Evolutionary conservation across 2,888 invertebrate species (phyloP).

Genomic region (Conus canariensis): DNA sequence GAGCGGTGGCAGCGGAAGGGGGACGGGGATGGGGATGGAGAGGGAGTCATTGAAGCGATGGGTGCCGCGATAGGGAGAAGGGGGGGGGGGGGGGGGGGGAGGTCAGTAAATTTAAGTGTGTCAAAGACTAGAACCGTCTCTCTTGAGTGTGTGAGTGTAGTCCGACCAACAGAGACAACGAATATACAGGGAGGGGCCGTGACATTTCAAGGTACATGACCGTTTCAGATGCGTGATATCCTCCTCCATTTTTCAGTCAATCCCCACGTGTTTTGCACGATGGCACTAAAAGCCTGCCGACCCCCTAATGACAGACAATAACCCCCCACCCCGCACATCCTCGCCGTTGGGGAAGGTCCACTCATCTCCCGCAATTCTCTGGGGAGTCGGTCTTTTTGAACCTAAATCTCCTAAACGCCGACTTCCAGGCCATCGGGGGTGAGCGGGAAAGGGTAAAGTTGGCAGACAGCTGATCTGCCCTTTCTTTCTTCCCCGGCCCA

Average conservation of each 20-base stretch:
- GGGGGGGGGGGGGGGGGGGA: too few relatives aligned
- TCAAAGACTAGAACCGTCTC: too few relatives aligned
- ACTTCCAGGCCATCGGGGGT: neutral
- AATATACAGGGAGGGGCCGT: too few relatives aligned
- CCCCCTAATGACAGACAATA: too few relatives aligned
- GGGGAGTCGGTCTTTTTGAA: conserved; percentile 6
- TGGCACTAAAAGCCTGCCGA: neutral
- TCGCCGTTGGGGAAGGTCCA: neutral
- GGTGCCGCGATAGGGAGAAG: too few relatives aligned
- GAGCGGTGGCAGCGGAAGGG: too few relatives aligned
- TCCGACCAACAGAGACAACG: too few relatives aligned
- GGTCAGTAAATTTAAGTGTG: too few relatives aligned
- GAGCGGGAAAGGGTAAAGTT: conserved; percentile 24
- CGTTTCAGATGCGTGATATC: neutral
- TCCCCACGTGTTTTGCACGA: neutral
- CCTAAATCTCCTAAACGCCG: conserved; percentile 6
- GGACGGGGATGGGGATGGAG: too few relatives aligned
- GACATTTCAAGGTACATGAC: neutral
- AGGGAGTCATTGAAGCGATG: too few relatives aligned
- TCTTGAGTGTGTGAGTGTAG: too few relatives aligned
- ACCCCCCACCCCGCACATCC: too few relatives aligned
- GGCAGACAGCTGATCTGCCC: neutral
- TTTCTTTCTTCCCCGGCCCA: neutral
- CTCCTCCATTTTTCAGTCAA: neutral
- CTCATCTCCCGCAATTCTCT: neutral